phyloP scores from a whole-genome alignment of 2,888 invertebrate genomes.

The Brachynemurus nebulosus region DNA sequence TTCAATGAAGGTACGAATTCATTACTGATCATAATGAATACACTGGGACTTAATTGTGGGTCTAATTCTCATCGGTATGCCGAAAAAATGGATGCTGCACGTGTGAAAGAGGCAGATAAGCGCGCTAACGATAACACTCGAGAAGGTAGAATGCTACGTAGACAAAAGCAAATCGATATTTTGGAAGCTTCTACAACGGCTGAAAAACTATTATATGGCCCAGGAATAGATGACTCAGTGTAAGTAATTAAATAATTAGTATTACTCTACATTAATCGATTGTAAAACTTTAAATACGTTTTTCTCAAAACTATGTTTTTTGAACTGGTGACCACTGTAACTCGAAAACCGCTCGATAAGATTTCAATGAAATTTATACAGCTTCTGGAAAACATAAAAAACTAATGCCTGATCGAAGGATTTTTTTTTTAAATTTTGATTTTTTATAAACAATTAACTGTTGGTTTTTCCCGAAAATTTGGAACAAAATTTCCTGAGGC shows the following conservation, averaged over 20 bases:
- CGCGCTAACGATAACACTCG: constrained; percentile 12
- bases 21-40: constrained; percentile 12
- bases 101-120: constrained; percentile 10
- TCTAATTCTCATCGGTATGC: constrained; percentile 14
- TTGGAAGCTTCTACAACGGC: constrained; percentile 1
- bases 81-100: constrained; percentile 12
- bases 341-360: constrained; percentile 9
- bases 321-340: constrained; percentile 8
- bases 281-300: constrained; percentile 4
- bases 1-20: constrained; percentile 14
- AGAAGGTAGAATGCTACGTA: constrained; percentile 11
- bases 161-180: not conserved
- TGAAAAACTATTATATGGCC: constrained; percentile 2
- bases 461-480: constrained; percentile 1
- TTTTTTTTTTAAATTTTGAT: constrained; percentile 1
- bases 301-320: constrained; percentile 1
- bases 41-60: constrained; percentile 13
- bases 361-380: constrained; percentile 4
- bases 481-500: not conserved
- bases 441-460: constrained; percentile 8
- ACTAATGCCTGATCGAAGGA: constrained; percentile 8
- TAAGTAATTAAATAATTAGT: constrained; percentile 4
- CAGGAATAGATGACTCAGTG: constrained; percentile 7
- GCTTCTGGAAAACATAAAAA: constrained; percentile 4
- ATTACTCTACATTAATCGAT: constrained; percentile 1